Base-by-base conservation (phyloP, 2,113 vertebrate species). In the Micronisus gabar region DNA sequence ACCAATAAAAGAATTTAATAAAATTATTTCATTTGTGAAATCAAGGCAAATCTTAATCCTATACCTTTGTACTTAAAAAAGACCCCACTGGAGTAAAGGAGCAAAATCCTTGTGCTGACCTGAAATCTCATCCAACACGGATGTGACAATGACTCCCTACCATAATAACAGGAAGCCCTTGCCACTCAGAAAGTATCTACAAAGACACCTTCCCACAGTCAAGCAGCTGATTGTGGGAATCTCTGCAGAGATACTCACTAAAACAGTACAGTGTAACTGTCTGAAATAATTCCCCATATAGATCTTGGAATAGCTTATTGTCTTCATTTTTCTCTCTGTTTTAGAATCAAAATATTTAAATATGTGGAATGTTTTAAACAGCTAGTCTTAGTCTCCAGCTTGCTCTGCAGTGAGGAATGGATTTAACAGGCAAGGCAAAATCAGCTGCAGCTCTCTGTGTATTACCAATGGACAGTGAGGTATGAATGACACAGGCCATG, bases 321-420 rank as follows among this genome's bases (percentile, higher is more conserved):
- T 67, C 84, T 84, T 91, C 11, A 58, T 43, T 66, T 87, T 48
- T 16, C 25, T 91, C 61, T 93, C 70, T 91, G 32, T 26, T 94
- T 94, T 80, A 88, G 61, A 95, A 90, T 38, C 10, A 85, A 89
- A 87, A 78, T 79, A 93, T 85, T 87, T 40, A 82, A 79, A 63
- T 48, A 75, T 9, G 12, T 67, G 38, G 47, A 88, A 84, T 15
- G 30, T 32, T 86, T 73, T 40, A 62, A 94, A 70, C 53, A 92
- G 22, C 38, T 36, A 40, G 29, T 36, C 20, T 61, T 38, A 66
- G 20, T 38, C 66, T 55, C 29, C 71, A 92, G 32, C 32, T 72
- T 76, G 15, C 18, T 82, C 29, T 63, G 13, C 71, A 85, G n/a
- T 55, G 66, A 67, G 75, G 27, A 75, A 40, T 13, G 11, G 48